phyloP scores from a whole-genome alignment of 2,113 vertebrate genomes.

The Megaceryle maxima region DNA sequence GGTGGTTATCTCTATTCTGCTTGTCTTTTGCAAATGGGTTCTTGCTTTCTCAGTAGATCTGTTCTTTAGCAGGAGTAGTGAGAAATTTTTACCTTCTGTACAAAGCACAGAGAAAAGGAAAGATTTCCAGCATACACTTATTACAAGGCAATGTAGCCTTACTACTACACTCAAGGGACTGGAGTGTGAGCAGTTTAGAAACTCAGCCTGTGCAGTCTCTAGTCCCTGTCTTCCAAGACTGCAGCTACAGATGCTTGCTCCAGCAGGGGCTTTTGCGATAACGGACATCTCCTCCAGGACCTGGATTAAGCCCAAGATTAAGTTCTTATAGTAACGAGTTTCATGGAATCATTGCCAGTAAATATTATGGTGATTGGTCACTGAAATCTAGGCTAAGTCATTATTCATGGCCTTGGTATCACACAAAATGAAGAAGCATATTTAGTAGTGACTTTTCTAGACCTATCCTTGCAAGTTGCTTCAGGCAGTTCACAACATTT shows the following conservation, averaged over 20 bases:
- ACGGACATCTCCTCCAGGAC: constrained; percentile 5
- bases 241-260: not conserved
- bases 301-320: constrained; percentile 10
- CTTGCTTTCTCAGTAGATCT: not conserved
- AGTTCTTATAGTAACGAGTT: constrained; percentile 40
- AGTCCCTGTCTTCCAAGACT: not conserved
- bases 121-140: not conserved
- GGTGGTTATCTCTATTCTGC: not conserved
- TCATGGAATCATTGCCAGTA: constrained; percentile 1
- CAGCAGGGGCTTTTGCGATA: constrained; percentile 15
- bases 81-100: not conserved
- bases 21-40: not conserved
- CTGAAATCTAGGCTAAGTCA: constrained; percentile 25
- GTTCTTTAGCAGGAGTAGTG: not conserved
- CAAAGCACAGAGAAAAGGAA: not conserved
- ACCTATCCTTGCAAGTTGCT: not conserved
- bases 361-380: constrained; percentile 51
- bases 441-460: not conserved
- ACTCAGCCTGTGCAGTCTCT: not conserved
- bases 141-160: not conserved
- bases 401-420: not conserved
- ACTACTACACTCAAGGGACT: not conserved
- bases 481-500: not conserved
- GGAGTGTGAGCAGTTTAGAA: constrained; percentile 28
- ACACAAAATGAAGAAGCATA: not conserved